Evolutionary conservation across 2,113 vertebrate species (phyloP).

Genomic region (Sarotherodon lohbergeri): DNA sequence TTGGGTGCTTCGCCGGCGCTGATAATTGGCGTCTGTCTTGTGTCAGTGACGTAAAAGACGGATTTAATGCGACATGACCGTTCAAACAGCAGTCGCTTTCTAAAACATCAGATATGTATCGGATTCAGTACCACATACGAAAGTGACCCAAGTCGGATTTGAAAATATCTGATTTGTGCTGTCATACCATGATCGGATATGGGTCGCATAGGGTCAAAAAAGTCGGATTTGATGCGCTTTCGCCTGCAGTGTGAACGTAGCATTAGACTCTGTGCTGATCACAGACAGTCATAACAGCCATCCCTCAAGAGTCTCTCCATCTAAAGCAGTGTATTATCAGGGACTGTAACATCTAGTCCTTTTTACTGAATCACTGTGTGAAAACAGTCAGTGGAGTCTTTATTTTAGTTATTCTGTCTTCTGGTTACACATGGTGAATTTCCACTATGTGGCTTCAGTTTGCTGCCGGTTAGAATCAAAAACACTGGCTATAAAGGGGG

Average conservation of each 20-base stretch:
- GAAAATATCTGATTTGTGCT: not conserved
- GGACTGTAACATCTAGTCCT: too few relatives aligned
- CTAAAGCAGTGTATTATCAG: too few relatives aligned
- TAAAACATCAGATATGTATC: not conserved
- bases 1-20: fast-evolving
- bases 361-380: not conserved
- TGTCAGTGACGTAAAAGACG: not conserved
- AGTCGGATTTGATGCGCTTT: not conserved
- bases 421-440: not conserved
- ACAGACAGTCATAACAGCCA: not conserved
- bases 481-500: not conserved
- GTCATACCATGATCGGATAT: not conserved
- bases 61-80: not conserved
- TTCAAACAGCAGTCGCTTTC: not conserved
- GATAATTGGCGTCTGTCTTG: fast-evolving
- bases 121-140: not conserved
- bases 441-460: not conserved
- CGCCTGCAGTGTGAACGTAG: not conserved
- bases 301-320: too few relatives aligned
- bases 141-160: fast-evolving
- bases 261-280: fast-evolving
- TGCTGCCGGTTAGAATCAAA: not conserved
- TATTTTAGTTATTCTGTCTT: not conserved
- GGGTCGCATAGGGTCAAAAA: not conserved
- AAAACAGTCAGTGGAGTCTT: not conserved